Conservation (phyloP, 2,113 vertebrate genomes). For the Nyctereutes procyonoides region DNA sequence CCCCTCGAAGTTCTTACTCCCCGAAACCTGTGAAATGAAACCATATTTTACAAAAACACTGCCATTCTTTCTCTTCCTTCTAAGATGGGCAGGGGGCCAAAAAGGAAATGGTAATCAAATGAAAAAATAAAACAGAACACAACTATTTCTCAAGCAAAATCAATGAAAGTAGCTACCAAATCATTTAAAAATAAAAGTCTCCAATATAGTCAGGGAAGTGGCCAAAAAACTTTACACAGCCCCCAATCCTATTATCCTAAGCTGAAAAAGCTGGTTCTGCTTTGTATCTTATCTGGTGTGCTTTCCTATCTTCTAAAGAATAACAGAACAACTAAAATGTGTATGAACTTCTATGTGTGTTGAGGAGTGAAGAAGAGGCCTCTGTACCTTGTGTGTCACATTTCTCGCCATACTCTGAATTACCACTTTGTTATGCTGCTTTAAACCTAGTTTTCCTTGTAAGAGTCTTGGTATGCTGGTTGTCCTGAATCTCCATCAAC, state of each 20-base stretch:
- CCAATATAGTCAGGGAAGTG: neutral
- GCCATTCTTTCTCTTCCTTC: neutral
- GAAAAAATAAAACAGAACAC: neutral
- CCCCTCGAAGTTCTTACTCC: neutral
- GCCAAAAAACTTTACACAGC: neutral
- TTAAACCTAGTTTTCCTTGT: neutral
- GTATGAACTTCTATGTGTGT: neutral
- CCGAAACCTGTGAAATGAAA: neutral
- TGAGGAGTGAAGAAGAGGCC: neutral
- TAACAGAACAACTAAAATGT: neutral
- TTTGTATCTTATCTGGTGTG: neutral
- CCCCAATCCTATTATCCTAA: neutral
- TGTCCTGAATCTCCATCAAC: neutral
- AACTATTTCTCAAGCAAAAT: neutral
- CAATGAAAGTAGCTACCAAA: neutral
- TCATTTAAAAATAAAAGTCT: neutral
- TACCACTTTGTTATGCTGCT: neutral
- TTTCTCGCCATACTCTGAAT: neutral
- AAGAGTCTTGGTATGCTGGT: neutral
- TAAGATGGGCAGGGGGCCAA: neutral
- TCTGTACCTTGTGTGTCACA: neutral
- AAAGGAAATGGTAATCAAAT: neutral
- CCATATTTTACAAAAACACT: neutral
- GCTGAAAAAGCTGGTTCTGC: neutral
- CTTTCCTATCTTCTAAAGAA: neutral